A percentile compares a stretch with the other conserved stretches of the same genome.
Conservation (phyloP, 2,888 invertebrate genomes). For the Pseudococcus jackbeardsleyi region DNA sequence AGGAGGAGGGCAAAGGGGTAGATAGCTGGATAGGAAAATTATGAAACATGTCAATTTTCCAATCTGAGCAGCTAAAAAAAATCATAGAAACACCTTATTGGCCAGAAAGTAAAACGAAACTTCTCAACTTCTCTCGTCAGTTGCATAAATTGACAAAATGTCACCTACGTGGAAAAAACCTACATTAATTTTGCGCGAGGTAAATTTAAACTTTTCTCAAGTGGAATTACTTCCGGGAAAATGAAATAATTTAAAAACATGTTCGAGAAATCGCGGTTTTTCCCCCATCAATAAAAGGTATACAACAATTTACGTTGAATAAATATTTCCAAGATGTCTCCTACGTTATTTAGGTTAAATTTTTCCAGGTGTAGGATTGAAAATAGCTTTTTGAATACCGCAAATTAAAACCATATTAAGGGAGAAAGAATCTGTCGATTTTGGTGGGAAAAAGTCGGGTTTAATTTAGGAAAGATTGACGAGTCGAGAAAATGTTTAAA, state of each 20-base stretch:
- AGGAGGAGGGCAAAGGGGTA: too few species aligned
- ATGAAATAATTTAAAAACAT: constrained; percentile 2
- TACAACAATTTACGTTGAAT: not conserved
- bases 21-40: too few species aligned
- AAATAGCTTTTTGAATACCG: not conserved
- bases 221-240: constrained; percentile 1
- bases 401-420: not conserved
- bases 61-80: too few species aligned
- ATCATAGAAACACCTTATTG: too few species aligned
- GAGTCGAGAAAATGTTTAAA: not conserved
- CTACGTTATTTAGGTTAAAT: not conserved
- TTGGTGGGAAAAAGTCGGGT: not conserved
- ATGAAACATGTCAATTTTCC: too few species aligned
- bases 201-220: not conserved
- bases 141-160: not conserved
- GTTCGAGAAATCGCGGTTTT: not conserved
- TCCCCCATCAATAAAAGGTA: not conserved
- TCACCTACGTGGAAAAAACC: not conserved
- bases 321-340: not conserved
- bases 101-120: too few species aligned
- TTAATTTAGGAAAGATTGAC: not conserved
- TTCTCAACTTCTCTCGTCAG: not conserved
- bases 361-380: not conserved
- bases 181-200: not conserved
- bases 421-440: not conserved